A percentile compares a stretch with the other conserved stretches of the same genome.
phyloP scores from a whole-genome alignment of 2,797 vertebrate genomes.

The Crocidura indochinensis region DNA sequence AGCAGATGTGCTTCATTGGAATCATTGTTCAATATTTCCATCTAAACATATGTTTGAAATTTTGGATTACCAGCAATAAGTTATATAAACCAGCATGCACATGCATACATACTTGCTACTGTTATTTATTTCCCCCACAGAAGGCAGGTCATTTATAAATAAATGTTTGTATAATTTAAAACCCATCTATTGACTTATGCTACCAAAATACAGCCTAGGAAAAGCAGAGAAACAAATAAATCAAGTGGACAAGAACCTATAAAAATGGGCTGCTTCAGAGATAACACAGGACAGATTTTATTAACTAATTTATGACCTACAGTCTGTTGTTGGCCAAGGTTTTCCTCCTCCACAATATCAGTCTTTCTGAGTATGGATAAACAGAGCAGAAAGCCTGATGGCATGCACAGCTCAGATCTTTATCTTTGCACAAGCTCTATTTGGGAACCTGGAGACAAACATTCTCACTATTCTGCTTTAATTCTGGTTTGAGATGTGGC shows the following conservation, averaged over 20 bases:
- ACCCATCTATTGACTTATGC: conserved; percentile 61
- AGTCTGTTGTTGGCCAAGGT: conserved; percentile 65
- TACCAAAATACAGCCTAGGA: conserved; percentile 81
- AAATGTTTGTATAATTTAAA: conserved; percentile 69
- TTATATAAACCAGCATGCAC: not conserved
- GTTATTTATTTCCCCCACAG: conserved; percentile 44
- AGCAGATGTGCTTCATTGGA: conserved; percentile 23
- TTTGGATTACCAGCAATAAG: conserved; percentile 45
- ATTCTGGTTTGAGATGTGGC: conserved; percentile 36
- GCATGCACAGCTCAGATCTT: conserved; percentile 70
- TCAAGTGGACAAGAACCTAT: conserved; percentile 71
- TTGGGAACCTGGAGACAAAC: conserved; percentile 68
- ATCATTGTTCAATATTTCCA: conserved; percentile 51
- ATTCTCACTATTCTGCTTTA: conserved; percentile 61
- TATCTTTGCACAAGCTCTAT: conserved; percentile 69
- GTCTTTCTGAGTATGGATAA: conserved; percentile 76
- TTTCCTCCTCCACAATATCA: conserved; percentile 57
- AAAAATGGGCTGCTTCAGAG: conserved; percentile 71
- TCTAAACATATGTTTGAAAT: conserved; percentile 60
- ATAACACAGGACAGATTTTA: conserved; percentile 76
- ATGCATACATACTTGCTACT: not conserved
- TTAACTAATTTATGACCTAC: conserved; percentile 80
- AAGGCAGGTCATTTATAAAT: conserved; percentile 69
- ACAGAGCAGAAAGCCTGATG: conserved; percentile 41
- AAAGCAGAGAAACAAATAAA: conserved; percentile 76